Evolutionary conservation across 2,797 vertebrate genomes (phyloP).

Genomic region (Microctenopoma lineatum): DNA sequence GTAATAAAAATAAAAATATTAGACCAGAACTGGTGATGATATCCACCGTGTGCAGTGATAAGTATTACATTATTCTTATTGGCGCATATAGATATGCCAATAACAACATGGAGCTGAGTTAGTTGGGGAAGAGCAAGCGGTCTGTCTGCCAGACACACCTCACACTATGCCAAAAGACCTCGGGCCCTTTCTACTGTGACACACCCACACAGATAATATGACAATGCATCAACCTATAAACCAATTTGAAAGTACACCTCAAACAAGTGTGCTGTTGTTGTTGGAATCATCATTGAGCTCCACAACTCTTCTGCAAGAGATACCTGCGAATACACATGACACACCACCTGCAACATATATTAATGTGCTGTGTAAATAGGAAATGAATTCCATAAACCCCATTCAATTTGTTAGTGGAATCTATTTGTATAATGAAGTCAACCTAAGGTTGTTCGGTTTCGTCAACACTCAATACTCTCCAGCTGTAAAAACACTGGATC

Average conservation of each 20-base stretch:
- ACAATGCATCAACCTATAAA: not conserved
- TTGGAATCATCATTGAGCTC: no score
- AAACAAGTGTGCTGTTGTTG: not conserved
- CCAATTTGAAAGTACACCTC: not conserved
- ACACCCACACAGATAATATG: not conserved
- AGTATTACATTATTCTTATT: conserved; percentile 59
- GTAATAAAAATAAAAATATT: conserved; percentile 56
- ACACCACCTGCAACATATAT: not conserved
- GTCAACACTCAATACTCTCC: conserved; percentile 58
- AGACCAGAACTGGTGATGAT: conserved; percentile 44
- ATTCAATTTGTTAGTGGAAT: conserved; percentile 14
- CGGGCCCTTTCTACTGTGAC: conserved; percentile 25
- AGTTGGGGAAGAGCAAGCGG: conserved; percentile 35
- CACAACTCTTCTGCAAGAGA: no score
- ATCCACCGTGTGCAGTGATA: conserved; percentile 18
- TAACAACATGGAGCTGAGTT: conserved; percentile 45
- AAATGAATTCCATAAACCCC: not conserved
- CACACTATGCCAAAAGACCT: conserved; percentile 50
- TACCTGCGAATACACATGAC: not conserved
- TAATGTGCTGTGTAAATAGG: conserved; percentile 5
- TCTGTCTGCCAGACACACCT: conserved; percentile 57
- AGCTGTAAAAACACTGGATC: conserved; percentile 74
- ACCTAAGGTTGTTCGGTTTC: conserved; percentile 54
- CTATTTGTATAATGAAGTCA: conserved; percentile 50
- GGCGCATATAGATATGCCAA: conserved; percentile 53